Percentiles rank a stretch among this genome's conserved stretches.
These are phyloP conservation scores for Abscondita cerata DNA, from an alignment of 2,888 invertebrate species.

Conservation along the genomic window DNA sequence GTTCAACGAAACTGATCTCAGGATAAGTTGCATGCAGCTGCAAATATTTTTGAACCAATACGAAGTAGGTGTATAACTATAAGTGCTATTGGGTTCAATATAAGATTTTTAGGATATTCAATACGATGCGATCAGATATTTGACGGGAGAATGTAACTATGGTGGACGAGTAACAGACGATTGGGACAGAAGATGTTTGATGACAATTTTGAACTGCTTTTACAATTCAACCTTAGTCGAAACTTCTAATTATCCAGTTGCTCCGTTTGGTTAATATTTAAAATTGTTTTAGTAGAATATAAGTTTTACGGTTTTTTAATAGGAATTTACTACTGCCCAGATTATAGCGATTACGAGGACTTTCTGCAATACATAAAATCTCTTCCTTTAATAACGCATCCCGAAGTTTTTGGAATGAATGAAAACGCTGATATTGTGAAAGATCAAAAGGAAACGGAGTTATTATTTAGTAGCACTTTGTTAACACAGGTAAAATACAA, in stretches of 20 bases:
- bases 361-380: slow-evolving; percentile 71
- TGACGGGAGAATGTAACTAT: slow-evolving; percentile 96
- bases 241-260: slow-evolving; percentile 70
- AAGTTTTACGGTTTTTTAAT: slow-evolving; percentile 26
- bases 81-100: too few relatives aligned
- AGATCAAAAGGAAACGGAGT: slow-evolving; percentile 85
- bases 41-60: slow-evolving; percentile 87
- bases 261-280: slow-evolving; percentile 63
- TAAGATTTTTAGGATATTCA: slow-evolving; percentile 70
- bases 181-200: slow-evolving; percentile 89
- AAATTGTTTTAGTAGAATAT: background rate
- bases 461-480: slow-evolving; percentile 75
- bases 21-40: slow-evolving; percentile 87
- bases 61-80: slow-evolving; percentile 66
- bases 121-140: slow-evolving; percentile 85
- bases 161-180: slow-evolving; percentile 96
- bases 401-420: slow-evolving; percentile 91
- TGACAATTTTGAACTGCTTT: slow-evolving; percentile 81
- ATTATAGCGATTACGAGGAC: slow-evolving; percentile 73
- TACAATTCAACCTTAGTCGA: slow-evolving; percentile 75
- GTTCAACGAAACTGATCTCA: slow-evolving; percentile 93
- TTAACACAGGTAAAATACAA: slow-evolving; percentile 73
- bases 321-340: slow-evolving; percentile 77
- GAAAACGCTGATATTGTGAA: slow-evolving; percentile 92
- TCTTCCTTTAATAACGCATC: slow-evolving; percentile 79